A percentile compares a stretch with the other conserved stretches of the same genome.
These are phyloP conservation scores for Psophia crepitans DNA, from an alignment of 2,113 vertebrate species.

Conservation along the genomic window DNA sequence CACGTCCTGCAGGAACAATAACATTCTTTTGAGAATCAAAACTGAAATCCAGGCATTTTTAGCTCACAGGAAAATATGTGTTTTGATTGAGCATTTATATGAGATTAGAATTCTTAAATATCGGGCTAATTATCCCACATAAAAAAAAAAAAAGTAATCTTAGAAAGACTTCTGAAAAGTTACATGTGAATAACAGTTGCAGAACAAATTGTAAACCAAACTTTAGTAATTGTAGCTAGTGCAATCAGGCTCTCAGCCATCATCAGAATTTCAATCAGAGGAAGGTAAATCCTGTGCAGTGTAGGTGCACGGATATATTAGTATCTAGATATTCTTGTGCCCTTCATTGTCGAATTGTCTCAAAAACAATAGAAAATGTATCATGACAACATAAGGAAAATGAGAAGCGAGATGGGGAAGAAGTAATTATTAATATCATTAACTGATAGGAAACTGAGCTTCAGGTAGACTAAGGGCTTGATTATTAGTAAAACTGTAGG, in stretches of 20 bases:
- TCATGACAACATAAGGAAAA: neutral
- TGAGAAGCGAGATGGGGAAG: neutral
- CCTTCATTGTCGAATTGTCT: neutral
- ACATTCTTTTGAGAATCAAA: conserved; percentile 70
- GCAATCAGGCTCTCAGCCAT: conserved; percentile 15
- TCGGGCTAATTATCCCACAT: conserved; percentile 39
- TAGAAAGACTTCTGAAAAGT: conserved; percentile 48
- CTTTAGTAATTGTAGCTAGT: conserved; percentile 6
- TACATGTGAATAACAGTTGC: conserved; percentile 47
- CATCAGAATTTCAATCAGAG: conserved; percentile 59
- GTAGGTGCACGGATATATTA: neutral
- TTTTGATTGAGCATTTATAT: conserved; percentile 69
- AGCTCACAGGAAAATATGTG: conserved; percentile 64
- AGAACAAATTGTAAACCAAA: conserved; percentile 69
- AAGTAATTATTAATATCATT: neutral
- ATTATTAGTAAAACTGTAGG: neutral
- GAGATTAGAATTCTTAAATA: conserved; percentile 64
- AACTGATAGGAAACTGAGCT: neutral
- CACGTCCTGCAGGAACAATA: conserved; percentile 55
- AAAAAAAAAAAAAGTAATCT: neutral
- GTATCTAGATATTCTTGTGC: neutral
- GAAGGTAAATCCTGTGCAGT: neutral
- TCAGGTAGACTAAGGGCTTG: neutral
- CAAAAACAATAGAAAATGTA: neutral
- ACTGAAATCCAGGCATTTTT: conserved; percentile 70